Base-by-base conservation (phyloP, 2,797 vertebrate species). In the Neoniphon sammara region DNA sequence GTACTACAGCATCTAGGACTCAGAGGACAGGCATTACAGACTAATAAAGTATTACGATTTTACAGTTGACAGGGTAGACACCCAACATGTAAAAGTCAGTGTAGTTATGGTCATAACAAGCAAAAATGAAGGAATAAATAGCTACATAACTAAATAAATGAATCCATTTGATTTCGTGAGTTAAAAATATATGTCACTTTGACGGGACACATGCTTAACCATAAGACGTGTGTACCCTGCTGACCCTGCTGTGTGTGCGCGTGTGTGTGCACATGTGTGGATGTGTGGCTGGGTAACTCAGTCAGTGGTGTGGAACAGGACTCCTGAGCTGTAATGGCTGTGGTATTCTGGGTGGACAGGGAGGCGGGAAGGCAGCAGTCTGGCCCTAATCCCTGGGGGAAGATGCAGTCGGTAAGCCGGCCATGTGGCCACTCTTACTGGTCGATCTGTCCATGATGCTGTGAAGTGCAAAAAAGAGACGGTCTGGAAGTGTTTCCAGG, bases 381-480 rank as follows among this genome's bases (percentile, higher is more conserved):
- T 12, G 1, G 50, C 58, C 21, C 31, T 44, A 47, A 67, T 49
- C 62, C 52, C 27, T 25, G 15, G 47, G 23, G 17, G 55, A 23
- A 12, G 8, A 59, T 12, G 55, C 30, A 12, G 6, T 60, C 27
- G 53, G 27, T 46, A 63, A 72, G 58, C 21, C 21, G 14, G 36
- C 50, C 30, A 53, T 52, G 66, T 5, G 15, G 55, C 1, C 60
- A 27, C 47, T 23, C 18, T 49, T 30, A 17, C 25, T 25, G 5
- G 44, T 63, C 44, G 54, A 60, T 46, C 47, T 23, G 15, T 36
- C 27, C 11, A 1, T 5, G 36, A 34, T 50, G 20, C 55, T 52
- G 60, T 57, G 66, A 52, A 39, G 30, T 36, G 55, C 55, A 23
- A 46, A 54, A 52, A 27, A 7, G 27, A 66, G 36, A 66, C 14